Percentiles rank a stretch among this genome's conserved stretches.
These are phyloP conservation scores for Aleiodes alternator DNA, from an alignment of 2,888 invertebrate genomes.

Conservation along the genomic window DNA sequence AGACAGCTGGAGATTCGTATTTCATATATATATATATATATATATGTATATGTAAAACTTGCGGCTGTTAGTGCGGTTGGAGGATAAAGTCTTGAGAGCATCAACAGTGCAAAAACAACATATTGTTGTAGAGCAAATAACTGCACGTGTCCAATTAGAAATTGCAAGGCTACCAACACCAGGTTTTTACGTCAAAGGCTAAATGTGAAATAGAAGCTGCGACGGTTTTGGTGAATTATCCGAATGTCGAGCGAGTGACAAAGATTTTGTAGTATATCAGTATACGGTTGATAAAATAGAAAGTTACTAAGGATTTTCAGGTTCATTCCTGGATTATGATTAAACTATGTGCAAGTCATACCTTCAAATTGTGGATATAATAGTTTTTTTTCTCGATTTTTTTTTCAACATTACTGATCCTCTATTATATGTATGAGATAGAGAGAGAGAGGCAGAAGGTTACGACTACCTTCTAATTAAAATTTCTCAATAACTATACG, in stretches of 20 bases:
- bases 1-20: constrained; percentile 18
- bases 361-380: no score
- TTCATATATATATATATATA: not conserved
- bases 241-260: not conserved
- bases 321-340: no score
- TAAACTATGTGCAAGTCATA: no score
- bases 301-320: no score
- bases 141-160: constrained; percentile 70
- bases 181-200: constrained; percentile 4
- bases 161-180: constrained; percentile 46
- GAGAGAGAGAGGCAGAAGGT: no score
- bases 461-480: no score
- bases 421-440: no score
- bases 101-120: constrained; percentile 25
- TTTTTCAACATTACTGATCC: no score
- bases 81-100: constrained; percentile 12
- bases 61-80: constrained; percentile 2
- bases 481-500: no score
- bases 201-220: constrained; percentile 6
- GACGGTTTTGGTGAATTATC: constrained; percentile 10
- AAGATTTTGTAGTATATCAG: not conserved
- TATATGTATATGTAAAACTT: constrained; percentile 20
- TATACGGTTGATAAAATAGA: not conserved
- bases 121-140: constrained; percentile 63
- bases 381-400: no score